Percentiles rank a stretch among this genome's conserved stretches.
Evolutionary conservation across 2,113 vertebrate species (phyloP).

Genomic region (Verasper variegatus): DNA sequence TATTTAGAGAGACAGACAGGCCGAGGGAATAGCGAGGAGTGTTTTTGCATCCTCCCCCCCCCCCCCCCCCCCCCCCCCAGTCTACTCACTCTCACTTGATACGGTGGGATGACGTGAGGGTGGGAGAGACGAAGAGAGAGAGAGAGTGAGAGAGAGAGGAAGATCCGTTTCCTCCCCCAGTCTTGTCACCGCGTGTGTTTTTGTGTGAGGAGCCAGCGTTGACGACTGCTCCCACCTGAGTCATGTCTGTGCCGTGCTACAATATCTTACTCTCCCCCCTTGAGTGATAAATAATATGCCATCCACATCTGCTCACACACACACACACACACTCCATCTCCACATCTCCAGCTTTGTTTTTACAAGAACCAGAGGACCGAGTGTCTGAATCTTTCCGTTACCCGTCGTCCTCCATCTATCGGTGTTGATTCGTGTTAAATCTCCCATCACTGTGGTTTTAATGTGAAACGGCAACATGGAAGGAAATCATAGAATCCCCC

Average conservation of each 20-base stretch:
- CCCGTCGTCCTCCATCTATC: too few relatives aligned
- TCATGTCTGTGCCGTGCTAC: constrained; percentile 44
- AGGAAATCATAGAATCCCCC: constrained; percentile 6
- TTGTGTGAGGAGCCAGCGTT: constrained; percentile 40
- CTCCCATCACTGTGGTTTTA: constrained; percentile 5
- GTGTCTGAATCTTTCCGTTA: too few relatives aligned
- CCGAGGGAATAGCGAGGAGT: constrained; percentile 3
- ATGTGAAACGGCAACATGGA: constrained; percentile 1
- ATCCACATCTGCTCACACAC: constrained; percentile 13
- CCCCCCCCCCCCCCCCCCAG: background rate
- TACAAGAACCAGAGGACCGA: background rate
- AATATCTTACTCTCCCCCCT: constrained; percentile 17
- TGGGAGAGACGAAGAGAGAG: constrained; percentile 4
- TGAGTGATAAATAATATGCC: constrained; percentile 46
- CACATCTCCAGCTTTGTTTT: constrained; percentile 2
- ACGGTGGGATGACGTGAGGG: constrained; percentile 3
- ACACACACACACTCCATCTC: background rate
- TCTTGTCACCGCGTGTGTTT: constrained; percentile 30
- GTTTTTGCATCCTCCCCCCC: background rate
- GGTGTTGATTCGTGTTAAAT: background rate
- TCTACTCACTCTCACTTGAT: constrained; percentile 10
- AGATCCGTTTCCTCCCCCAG: constrained; percentile 26
- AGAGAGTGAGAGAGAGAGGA: background rate
- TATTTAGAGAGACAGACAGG: constrained; percentile 8
- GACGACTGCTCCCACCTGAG: constrained; percentile 40